Base-by-base conservation (phyloP, 2,113 vertebrate species). In the Octodon degus region DNA sequence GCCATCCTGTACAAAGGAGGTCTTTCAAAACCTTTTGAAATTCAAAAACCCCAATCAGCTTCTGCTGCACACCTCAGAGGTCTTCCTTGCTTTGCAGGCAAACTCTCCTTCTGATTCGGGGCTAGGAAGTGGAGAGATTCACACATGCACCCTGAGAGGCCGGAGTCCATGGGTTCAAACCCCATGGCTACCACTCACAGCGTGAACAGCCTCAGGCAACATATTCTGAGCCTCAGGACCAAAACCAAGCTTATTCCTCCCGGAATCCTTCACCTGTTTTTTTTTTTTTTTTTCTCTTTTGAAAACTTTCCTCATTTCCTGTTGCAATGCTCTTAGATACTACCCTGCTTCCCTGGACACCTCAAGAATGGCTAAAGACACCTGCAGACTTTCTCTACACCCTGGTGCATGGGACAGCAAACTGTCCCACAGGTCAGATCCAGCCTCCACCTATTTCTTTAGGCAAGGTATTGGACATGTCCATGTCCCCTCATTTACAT, bases 291-390 rank as follows among this genome's bases (percentile, higher is more conserved):
- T 79, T 50, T 65, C n/a, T 72, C 37, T 47, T 95, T 91, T 62
- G 43, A 20, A 86, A 77, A 96, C 43, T 81, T 47, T 70, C n/a
- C 60, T 93, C 63, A 16, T 58, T 96, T 97, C 86, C 85, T 88
- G n/a, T 40, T 86, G 70, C 20, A 63, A 62, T 24, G 30, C n/a
- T 90, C n/a, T 40, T 40, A 60, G 68, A 81, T 53, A 17, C 0
- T 11, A 62, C 40, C 47, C 27, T 68, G n/a, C 17, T 62, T 82
- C 67, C 74, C 86, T 32, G 5, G 13, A 37, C 43, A 43, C 62
- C 63, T 95, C 25, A 34, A 84, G 86, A 93, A 95, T 60, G 7
- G 62, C 32, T 67, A 55, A n/a, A 34, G 16, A 13, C 50, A 3
- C 37, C 58, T 53, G 25, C 30, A 37, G 19, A 88, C 40, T 77